Percentiles rank a stretch among this genome's conserved stretches.
These are phyloP conservation scores for Dolichotis patagonum DNA, from an alignment of 2,113 vertebrate species.

Conservation along the genomic window DNA sequence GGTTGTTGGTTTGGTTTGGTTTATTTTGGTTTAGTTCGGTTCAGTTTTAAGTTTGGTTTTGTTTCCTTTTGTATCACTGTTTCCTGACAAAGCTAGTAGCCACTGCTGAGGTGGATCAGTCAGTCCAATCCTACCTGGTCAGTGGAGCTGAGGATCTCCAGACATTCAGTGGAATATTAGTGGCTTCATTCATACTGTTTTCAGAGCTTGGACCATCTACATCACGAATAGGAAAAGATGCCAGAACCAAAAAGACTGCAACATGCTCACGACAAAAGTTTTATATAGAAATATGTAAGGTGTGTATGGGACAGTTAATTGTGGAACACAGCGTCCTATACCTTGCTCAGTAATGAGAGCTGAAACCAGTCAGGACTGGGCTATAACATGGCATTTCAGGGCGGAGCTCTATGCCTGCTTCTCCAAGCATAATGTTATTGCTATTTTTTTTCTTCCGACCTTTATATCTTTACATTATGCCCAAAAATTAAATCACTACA, in stretches of 20 bases:
- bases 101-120: neutral
- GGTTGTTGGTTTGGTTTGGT: too few species aligned
- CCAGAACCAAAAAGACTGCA: neutral
- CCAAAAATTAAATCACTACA: neutral
- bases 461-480: neutral
- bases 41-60: too few species aligned
- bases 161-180: too few species aligned
- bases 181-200: neutral
- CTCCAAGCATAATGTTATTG: neutral
- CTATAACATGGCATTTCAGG: neutral
- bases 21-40: too few species aligned
- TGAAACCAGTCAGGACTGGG: neutral
- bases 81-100: neutral
- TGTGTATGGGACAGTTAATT: neutral
- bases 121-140: neutral
- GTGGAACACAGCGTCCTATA: neutral
- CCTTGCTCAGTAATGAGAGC: neutral
- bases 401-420: neutral
- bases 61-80: neutral
- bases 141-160: neutral
- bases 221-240: neutral
- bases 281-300: neutral
- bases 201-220: neutral
- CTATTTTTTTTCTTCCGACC: neutral
- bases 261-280: neutral